Evolutionary conservation across 1,140 invertebrate species (phyloP).

Genomic region (Atta colombica): DNA sequence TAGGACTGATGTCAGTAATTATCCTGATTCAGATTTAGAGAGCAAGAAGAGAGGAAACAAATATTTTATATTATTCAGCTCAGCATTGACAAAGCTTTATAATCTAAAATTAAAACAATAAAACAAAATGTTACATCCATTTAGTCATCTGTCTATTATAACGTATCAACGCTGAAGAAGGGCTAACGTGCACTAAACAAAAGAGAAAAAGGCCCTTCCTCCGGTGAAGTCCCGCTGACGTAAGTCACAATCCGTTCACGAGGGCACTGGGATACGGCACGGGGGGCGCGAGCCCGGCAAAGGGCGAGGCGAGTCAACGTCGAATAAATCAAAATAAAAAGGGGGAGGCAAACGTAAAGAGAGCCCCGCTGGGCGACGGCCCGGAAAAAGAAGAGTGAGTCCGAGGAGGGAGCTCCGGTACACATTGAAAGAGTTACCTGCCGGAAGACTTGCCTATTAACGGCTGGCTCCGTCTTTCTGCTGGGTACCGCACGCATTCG

Average conservation of each 20-base stretch:
- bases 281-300: slow-evolving; percentile 75
- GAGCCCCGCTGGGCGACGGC: slow-evolving; percentile 77
- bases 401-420: slow-evolving; percentile 56
- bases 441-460: slow-evolving; percentile 40
- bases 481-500: slow-evolving; percentile 12
- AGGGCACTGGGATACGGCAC: slow-evolving; percentile 46
- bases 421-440: slow-evolving; percentile 81
- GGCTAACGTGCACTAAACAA: slow-evolving; percentile 14
- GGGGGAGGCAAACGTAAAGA: slow-evolving; percentile 39
- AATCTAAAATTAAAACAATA: slow-evolving; percentile 19
- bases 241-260: slow-evolving; percentile 62
- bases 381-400: slow-evolving; percentile 76
- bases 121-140: slow-evolving; percentile 13
- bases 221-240: slow-evolving; percentile 12
- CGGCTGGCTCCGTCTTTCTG: slow-evolving; percentile 14
- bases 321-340: slow-evolving; percentile 85
- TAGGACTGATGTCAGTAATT: too few relatives aligned
- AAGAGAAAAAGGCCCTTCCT: neutral
- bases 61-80: neutral
- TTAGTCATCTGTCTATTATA: slow-evolving; percentile 40
- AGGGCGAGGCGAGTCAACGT: slow-evolving; percentile 81
- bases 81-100: neutral
- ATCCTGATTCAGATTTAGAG: too few relatives aligned
- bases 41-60: neutral
- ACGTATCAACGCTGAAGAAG: slow-evolving; percentile 28